Base-by-base conservation (phyloP, 53 echinoderm and acorn worm species). In the Crossaster papposus region DNA sequence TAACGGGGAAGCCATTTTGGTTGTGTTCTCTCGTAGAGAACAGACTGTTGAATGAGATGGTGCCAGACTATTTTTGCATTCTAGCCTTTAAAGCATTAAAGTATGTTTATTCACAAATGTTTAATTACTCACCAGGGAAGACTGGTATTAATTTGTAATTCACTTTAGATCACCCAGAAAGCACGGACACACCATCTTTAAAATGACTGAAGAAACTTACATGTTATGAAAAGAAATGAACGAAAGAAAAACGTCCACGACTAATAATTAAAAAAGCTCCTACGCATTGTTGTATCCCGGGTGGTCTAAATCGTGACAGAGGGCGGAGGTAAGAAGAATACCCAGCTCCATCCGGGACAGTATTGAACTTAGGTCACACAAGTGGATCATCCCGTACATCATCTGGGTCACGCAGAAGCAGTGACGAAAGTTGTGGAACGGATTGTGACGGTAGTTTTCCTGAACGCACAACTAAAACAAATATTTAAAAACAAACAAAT, bases 331-430 rank as follows among this genome's bases (percentile, higher is more conserved):
- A 83, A 97, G 92, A 9, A 97, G 93, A 15, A 94, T 94, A 3
- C 95, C 97, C 12, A 97, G 72, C 70, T 97, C 97, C 30, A 93
- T 88, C 23, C 89, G 88, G 50, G 90, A 85, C 37, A 95, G 82
- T 62, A 90, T 97, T 28, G 91, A 92, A 23, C 92, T 54, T 1
- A 97, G 94, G 54, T 93, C 94, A 51, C 97, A 97, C 31, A 97
- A 92, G 74, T 97, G 94, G 24, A 97, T 95, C 97, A 97, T 97
- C 6, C 97, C 97, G 63, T 97, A 97, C 97, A 97, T 97, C 97
- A 97, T 97, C 78, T 97, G 97, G 7, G 95, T 95, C 80, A 97
- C 97, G 84, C 97, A 97, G 89, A 97, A 97, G 80, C 97, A 97
- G 64, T 97, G 97, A 1, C 97, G 93, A 83, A 97, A 97, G 62